Evolutionary conservation across 2,797 vertebrate genomes (phyloP), one percentile per base, ranked within the genome.

Genomic region (Tragelaphus oryx): DNA sequence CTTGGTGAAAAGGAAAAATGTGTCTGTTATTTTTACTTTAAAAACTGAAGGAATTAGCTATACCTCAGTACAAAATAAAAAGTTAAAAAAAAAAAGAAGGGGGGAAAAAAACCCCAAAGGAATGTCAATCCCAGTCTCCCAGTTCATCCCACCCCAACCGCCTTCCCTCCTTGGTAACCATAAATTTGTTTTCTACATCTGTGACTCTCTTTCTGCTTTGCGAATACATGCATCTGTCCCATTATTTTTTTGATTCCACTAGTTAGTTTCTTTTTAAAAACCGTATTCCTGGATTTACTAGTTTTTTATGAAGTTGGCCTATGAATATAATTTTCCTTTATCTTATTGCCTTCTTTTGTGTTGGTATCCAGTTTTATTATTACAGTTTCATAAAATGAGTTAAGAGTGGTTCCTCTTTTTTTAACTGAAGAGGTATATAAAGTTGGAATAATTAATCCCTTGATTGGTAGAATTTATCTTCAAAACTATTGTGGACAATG

Each of bases 381-480:
- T n/a, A 33, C 33, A 89, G 55, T 57, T 57, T 89, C 30, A 18
- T 78, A 60, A 89, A 78, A 37, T 78, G 30, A 55, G 6, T 24
- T 60, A 60, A 60, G n/a, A 46, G 9, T 4, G 3, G 22, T 44
- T 55, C 17, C 18, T 55, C 4, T 7, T 33, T 46, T n/a, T 75
- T 75, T 9, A 55, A 78, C 30, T 48, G 24, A 37, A 60, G 75
- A n/a, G 14, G 22, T 60, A 60, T 50, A 60, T 60, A 48, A 78
- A 60, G 44, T 60, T 60, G 48, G 14, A 89, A 50, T 89, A 59
- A 60, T 60, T n/a, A 48, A n/a, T 46, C n/a, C 10, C 74, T 60
- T 60, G 41, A 60, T 17, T 89, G 44, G 22, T 33, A 37, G 55
- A 50, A 81, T 90, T 68, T 81, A 81, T 28, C 59, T 81, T 65